These are phyloP conservation scores for Vulpes lagopus DNA, from an alignment of 2,113 vertebrate species.

Conservation along the genomic window DNA sequence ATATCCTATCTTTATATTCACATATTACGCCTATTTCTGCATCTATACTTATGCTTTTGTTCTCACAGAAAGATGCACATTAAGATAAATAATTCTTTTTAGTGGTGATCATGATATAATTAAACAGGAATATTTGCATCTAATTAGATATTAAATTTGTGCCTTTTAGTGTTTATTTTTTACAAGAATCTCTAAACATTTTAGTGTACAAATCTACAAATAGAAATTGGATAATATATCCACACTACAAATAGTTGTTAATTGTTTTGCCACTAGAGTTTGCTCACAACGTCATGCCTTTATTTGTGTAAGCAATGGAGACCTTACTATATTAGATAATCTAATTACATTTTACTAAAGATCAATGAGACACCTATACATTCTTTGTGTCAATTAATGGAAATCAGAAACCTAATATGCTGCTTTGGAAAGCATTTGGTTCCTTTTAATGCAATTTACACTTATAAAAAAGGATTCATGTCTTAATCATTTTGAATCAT, in stretches of 20 bases:
- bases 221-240: background rate
- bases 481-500: slow-evolving; percentile 15
- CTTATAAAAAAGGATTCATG: background rate
- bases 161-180: background rate
- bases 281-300: background rate
- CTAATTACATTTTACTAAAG: background rate
- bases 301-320: background rate
- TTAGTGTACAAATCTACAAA: background rate
- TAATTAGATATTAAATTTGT: background rate
- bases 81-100: background rate
- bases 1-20: background rate
- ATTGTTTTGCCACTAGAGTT: background rate
- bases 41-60: background rate
- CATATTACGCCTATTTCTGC: background rate
- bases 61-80: background rate
- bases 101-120: background rate
- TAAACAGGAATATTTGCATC: background rate
- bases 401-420: background rate
- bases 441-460: background rate
- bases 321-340: background rate
- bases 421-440: background rate
- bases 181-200: background rate
- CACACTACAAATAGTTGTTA: background rate
- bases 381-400: background rate
- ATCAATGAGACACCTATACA: background rate